These are phyloP conservation scores for Puntigrus tetrazona DNA, from an alignment of 2,113 vertebrate genomes.

Conservation along the genomic window DNA sequence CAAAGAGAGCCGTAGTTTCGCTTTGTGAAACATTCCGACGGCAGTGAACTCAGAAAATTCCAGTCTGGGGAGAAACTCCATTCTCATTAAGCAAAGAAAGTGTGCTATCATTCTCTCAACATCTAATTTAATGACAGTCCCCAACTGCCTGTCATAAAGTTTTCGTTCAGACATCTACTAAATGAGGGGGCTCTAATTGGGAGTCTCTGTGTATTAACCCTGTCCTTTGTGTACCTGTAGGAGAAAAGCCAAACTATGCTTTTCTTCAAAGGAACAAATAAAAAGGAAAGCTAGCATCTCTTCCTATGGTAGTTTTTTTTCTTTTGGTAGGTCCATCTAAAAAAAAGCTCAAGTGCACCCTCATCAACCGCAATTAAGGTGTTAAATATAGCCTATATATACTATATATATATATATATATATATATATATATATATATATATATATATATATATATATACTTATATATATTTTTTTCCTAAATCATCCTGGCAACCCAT, in stretches of 20 bases:
- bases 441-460: too few relatives aligned
- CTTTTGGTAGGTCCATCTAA: background rate
- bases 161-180: background rate
- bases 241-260: background rate
- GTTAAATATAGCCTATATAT: too few relatives aligned
- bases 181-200: constrained; percentile 26
- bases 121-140: constrained; percentile 46
- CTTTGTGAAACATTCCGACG: constrained; percentile 28
- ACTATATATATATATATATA: too few relatives aligned
- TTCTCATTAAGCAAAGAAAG: constrained; percentile 38
- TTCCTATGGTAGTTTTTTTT: background rate
- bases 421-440: too few relatives aligned
- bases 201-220: constrained; percentile 25
- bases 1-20: constrained; percentile 30
- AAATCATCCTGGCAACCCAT: too few relatives aligned
- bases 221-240: constrained; percentile 19
- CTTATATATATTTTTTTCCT: too few relatives aligned
- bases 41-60: constrained; percentile 35
- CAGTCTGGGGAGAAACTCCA: constrained; percentile 41
- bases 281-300: background rate
- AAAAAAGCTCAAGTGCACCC: background rate
- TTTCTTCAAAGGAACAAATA: constrained; percentile 3
- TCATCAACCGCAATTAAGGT: background rate
- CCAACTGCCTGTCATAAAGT: constrained; percentile 35
- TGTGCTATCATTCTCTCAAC: constrained; percentile 17